Base-by-base conservation (phyloP, 2,888 invertebrate species). In the Empis livida region DNA sequence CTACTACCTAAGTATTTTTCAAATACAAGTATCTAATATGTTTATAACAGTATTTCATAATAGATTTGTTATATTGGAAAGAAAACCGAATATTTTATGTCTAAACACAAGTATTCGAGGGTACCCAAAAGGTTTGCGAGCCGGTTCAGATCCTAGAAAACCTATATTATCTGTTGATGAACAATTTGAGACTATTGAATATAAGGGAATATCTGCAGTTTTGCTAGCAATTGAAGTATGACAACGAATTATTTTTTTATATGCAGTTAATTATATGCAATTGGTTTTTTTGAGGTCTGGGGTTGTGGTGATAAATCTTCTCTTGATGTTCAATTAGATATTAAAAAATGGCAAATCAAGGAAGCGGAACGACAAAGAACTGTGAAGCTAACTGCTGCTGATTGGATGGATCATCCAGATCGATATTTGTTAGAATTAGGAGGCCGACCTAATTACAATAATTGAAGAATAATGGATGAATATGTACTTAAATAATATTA, bases 361-460 rank as follows among this genome's bases (percentile, higher is more conserved):
- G 91, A 95, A 66, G 88, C 85, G 1, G 92, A 95, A 71, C 78
- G 84, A 51, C 85, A 88, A 58, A 73, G 87, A 46, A 79, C 82
- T 61, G 88, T 95, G 10, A 93, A 93, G 64, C 67, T 93, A 50
- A 87, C 84, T 14, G 82, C 91, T 0, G 81, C 86, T 16, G 93
- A 94, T 64, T 96, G 95, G 95, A 78, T 90, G 62, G 93, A 95
- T 63, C 92, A 94, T 72, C 94, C 95, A 0, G 95, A 96, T 73
- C 78, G 93, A 48, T 91, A 93, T 65, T 75, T 94, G 44, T 71
- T 94, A 51, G 89, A 92, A 67, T 72, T 93, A 61, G 92, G 89
- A 3, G 93, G 92, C 13, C 73, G 88, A 23, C 80, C 82, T 47
- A 83, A 84, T 60, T 88, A 88, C 68, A 83, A 84, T 68, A 82